These are phyloP conservation scores for Dioctria linearis DNA, from an alignment of 2,888 invertebrate species.

Conservation along the genomic window DNA sequence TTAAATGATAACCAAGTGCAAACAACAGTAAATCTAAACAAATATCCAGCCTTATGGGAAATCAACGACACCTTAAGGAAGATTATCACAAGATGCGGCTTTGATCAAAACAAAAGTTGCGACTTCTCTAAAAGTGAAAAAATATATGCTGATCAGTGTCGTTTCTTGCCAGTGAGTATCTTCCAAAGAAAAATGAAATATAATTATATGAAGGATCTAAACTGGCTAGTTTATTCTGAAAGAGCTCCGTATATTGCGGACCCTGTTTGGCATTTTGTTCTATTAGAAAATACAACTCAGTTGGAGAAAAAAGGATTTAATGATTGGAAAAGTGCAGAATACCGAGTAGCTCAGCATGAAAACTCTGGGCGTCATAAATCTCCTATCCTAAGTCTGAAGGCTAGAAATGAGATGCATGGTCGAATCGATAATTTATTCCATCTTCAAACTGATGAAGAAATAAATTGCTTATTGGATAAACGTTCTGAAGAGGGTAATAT, in stretches of 20 bases:
- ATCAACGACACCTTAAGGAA: background rate
- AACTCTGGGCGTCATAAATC: slow-evolving; percentile 6
- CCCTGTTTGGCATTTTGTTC: background rate
- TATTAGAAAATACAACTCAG: background rate
- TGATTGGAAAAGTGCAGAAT: background rate
- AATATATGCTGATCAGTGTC: background rate
- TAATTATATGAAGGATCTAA: background rate
- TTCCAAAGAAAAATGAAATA: background rate
- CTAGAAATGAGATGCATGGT: slow-evolving; percentile 8
- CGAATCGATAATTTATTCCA: slow-evolving; percentile 8
- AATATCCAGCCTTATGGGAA: background rate
- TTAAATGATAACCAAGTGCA: background rate
- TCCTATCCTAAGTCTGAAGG: slow-evolving; percentile 9
- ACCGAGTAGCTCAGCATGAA: background rate
- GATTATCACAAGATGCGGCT: background rate
- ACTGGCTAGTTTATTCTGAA: background rate
- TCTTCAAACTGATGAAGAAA: slow-evolving; percentile 21
- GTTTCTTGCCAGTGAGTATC: background rate
- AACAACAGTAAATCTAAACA: background rate
- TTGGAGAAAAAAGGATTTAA: background rate
- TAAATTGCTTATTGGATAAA: slow-evolving; percentile 28
- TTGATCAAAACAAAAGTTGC: background rate
- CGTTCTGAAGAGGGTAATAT: slow-evolving; percentile 25
- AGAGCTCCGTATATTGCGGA: background rate
- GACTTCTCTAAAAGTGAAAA: background rate